These are phyloP conservation scores for Amphiura filiformis DNA, from an alignment of 35 echinoderm and acorn worm species.

Conservation along the genomic window DNA sequence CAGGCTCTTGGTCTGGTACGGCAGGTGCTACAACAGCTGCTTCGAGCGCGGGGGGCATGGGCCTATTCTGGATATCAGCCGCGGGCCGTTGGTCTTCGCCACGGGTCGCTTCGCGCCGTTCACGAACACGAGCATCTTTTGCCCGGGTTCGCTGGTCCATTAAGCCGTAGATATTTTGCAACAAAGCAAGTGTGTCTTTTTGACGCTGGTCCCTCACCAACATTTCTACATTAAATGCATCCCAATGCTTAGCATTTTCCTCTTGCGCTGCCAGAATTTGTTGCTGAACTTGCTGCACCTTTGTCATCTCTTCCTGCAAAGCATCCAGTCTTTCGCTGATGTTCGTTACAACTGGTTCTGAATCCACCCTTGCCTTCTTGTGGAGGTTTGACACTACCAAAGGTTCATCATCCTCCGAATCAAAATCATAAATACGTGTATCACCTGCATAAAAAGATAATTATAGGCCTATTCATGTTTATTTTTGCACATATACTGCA, in stretches of 20 bases:
- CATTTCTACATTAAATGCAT: not conserved
- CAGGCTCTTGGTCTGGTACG: not conserved
- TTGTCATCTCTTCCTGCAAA: not conserved
- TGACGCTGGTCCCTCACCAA: not conserved
- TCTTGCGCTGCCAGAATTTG: not conserved
- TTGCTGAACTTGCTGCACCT: not conserved
- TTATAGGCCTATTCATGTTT: no score
- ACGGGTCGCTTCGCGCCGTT: not conserved
- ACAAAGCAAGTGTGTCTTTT: not conserved
- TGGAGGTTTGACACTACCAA: no score
- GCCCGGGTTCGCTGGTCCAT: not conserved
- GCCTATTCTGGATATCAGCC: not conserved
- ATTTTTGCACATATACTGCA: no score
- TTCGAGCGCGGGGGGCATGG: not conserved
- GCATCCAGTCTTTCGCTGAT: no score
- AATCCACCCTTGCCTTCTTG: no score
- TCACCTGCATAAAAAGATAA: no score
- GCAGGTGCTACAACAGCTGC: not conserved
- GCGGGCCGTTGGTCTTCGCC: not conserved
- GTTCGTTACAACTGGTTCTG: no score
- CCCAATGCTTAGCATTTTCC: not conserved
- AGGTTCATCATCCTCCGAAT: no score
- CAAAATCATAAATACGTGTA: no score
- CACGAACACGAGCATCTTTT: not conserved
- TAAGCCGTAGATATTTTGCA: not conserved